Evolutionary conservation across 2,888 invertebrate genomes (phyloP).

Genomic region (Nemapogon koenigi): DNA sequence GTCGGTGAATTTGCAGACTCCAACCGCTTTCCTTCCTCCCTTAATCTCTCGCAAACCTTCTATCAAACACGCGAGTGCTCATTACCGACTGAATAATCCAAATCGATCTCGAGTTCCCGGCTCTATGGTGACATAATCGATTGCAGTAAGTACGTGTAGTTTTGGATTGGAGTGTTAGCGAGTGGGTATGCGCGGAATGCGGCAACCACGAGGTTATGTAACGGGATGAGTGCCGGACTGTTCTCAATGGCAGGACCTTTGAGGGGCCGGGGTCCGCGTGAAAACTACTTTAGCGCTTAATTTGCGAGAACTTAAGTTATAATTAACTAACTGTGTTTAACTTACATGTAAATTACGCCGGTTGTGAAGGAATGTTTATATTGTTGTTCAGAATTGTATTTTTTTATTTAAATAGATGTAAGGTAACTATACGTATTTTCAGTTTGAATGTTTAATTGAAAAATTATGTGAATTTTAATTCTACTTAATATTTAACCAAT

Average conservation of each 20-base stretch:
- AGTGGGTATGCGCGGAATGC: conserved; percentile 19
- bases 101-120: conserved; percentile 32
- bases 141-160: conserved; percentile 1
- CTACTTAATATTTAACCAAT: no score
- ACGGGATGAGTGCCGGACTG: conserved; percentile 27
- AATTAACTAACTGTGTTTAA: no score
- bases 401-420: no score
- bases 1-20: conserved; percentile 59
- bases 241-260: no score
- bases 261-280: conserved; percentile 12
- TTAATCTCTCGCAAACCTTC: conserved; percentile 31
- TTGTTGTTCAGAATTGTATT: no score
- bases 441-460: no score
- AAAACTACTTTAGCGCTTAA: no score
- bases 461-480: no score
- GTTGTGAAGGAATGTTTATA: no score
- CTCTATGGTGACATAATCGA: conserved; percentile 44
- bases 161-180: conserved; percentile 14
- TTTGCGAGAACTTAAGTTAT: no score
- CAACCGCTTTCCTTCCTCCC: conserved; percentile 39
- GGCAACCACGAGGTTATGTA: conserved; percentile 48
- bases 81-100: background rate
- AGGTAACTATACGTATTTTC: no score
- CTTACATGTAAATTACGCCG: no score
- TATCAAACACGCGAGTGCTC: conserved; percentile 9